phyloP scores from a whole-genome alignment of 2,113 vertebrate species.

The Xenopus borealis region DNA sequence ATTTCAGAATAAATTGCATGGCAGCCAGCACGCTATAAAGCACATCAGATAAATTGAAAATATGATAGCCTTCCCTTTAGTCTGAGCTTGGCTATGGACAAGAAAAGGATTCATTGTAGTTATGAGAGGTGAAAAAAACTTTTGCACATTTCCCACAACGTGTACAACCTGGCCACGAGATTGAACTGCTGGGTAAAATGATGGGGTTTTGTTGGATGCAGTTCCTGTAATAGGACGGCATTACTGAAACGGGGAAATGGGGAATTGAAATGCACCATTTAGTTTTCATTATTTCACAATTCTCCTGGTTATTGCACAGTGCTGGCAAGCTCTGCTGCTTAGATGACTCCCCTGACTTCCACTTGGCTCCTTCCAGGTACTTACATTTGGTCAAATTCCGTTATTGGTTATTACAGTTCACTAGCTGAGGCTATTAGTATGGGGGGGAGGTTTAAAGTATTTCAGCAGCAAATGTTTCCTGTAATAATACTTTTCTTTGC shows the following conservation, averaged over 20 bases:
- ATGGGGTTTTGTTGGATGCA: neutral
- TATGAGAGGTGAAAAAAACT: no score
- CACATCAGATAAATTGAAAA: no score
- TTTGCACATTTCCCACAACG: no score
- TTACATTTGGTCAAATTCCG: constrained; percentile 11
- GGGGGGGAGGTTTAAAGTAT: neutral
- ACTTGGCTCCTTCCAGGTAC: constrained; percentile 6
- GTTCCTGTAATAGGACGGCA: neutral
- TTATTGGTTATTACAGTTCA: neutral
- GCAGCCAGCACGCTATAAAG: no score
- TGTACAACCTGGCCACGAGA: no score
- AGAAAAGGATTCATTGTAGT: no score
- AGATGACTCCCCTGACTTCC: neutral
- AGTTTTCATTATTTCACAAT: constrained; percentile 3
- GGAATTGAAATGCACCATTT: neutral
- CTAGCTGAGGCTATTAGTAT: neutral
- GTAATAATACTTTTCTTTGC: no score
- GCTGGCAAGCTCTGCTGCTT: constrained; percentile 2
- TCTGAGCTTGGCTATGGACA: no score
- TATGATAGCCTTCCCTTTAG: no score
- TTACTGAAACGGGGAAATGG: neutral
- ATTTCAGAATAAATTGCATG: no score
- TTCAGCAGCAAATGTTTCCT: neutral
- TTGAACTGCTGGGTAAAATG: neutral
- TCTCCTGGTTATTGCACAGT: constrained; percentile 3